Base-by-base conservation (phyloP, 2,797 vertebrate species). In the Xiphophorus birchmanni region DNA sequence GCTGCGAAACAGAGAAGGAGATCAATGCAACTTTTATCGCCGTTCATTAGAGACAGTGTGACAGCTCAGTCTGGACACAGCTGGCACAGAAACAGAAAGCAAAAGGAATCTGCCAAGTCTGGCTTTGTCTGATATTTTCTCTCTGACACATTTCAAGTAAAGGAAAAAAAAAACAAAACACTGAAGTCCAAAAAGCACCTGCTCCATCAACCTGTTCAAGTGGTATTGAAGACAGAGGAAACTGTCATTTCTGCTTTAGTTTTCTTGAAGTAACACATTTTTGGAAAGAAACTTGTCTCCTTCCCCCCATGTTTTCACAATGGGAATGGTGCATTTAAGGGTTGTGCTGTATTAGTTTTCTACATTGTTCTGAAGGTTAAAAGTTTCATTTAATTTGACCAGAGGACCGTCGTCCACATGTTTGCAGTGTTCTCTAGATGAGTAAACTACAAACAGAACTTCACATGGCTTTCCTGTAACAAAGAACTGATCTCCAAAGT, bases 141-240 rank as follows among this genome's bases (percentile, higher is more conserved):
- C 40, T 71, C 40, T 44, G 67, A 71, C 37, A 0, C 1, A 6
- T 75, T 79, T 83, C 0, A n/a, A 10, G 23, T 40, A 13, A 71
- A 44, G n/a, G 42, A 10, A 37, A 40, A 67, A 37, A 21, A 5
- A 2, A 18, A 10, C 7, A 15, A 47, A 52, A 71, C 11, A 71
- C 11, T 44, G 67, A 6, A 71, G 23, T 5, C 6, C 3, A 0
- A 42, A 69, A 42, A 69, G 23, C 65, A 69, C 21, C 37, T 42
- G 65, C 37, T 42, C 65, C 37, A 40, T 40, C 65, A 69, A 69
- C 65, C 65, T 69, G 65, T 69, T 26, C 37, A 42, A 42, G 65
- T 42, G 65, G 10, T 21, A 37, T 2, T 26, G 23, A 42, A n/a
- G 56, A n/a, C n/a, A 29, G n/a, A 29, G 26, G n/a, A 58, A 29